A percentile compares a stretch with the other conserved stretches of the same genome.
Conservation (phyloP, 1,140 invertebrate genomes). For the Propsilocerus akamusi region DNA sequence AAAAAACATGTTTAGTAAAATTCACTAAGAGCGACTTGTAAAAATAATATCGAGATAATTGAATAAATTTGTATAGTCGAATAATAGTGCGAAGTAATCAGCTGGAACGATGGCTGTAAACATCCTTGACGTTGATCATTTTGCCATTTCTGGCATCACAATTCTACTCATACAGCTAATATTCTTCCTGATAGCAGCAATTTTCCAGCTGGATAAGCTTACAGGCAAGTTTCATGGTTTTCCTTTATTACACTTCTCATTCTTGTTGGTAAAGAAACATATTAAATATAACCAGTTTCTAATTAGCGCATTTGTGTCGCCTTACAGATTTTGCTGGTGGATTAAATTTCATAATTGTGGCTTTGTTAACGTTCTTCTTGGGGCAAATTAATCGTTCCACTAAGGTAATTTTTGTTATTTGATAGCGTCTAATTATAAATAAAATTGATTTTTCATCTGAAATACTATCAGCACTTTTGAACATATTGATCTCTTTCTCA, state of each 20-base stretch:
- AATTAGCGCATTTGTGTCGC: no score
- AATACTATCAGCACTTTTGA: no score
- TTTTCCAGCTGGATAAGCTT: slow-evolving; percentile 74
- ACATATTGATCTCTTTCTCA: no score
- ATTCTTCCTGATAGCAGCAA: slow-evolving; percentile 70
- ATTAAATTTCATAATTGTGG: slow-evolving; percentile 76
- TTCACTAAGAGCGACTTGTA: not conserved
- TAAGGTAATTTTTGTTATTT: slow-evolving; percentile 29
- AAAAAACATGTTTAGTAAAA: not conserved
- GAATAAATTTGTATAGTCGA: not conserved
- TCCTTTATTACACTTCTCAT: no score
- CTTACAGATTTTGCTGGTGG: slow-evolving; percentile 86
- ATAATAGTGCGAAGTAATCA: not conserved
- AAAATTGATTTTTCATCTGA: not conserved
- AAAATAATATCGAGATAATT: not conserved
- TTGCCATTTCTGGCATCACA: slow-evolving; percentile 73
- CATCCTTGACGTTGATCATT: slow-evolving; percentile 68
- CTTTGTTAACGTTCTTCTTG: slow-evolving; percentile 68
- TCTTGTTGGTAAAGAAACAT: no score
- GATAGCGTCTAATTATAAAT: not conserved
- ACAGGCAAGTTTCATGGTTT: no score
- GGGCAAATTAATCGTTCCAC: slow-evolving; percentile 47
- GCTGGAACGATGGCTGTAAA: slow-evolving; percentile 37
- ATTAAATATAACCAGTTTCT: no score
- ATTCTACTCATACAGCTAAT: slow-evolving; percentile 71